Conservation (phyloP, 2,888 invertebrate species). For the Acanthosepion lycidas region DNA sequence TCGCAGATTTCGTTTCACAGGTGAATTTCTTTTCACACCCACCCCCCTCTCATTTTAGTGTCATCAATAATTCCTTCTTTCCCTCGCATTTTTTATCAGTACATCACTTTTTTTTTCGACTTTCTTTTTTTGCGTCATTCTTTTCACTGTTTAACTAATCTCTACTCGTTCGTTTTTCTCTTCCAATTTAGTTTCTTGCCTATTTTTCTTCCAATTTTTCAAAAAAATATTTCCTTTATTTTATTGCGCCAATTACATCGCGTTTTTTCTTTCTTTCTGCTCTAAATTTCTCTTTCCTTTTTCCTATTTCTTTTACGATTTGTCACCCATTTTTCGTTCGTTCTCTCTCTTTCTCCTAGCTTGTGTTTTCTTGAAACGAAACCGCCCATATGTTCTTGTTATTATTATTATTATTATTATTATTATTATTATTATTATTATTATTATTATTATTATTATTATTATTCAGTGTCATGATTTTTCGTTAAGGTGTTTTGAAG, state of each 20-base stretch:
- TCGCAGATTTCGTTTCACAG: too few species aligned
- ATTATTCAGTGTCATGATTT: not conserved
- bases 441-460: not conserved
- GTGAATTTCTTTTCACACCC: not conserved
- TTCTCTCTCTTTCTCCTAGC: not conserved
- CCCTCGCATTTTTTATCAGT: not conserved
- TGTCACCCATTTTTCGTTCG: too few species aligned
- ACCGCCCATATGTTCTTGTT: not conserved
- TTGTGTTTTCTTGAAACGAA: not conserved
- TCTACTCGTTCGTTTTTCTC: not conserved
- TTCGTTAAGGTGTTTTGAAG: not conserved
- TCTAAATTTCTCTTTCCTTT: not conserved
- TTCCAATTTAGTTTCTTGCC: too few species aligned
- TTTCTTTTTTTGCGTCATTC: not conserved
- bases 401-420: not conserved
- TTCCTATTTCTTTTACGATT: too few species aligned
- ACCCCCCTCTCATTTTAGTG: too few species aligned
- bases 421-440: conserved; percentile 21
- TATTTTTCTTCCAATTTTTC: too few species aligned
- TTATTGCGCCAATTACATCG: too few species aligned
- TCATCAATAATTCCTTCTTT: too few species aligned
- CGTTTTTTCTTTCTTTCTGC: too few species aligned
- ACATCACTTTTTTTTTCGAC: not conserved
- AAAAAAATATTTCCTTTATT: too few species aligned
- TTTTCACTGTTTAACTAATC: not conserved